Evolutionary conservation across 1,140 invertebrate genomes (phyloP).

Genomic region (Hetaerina americana): DNA sequence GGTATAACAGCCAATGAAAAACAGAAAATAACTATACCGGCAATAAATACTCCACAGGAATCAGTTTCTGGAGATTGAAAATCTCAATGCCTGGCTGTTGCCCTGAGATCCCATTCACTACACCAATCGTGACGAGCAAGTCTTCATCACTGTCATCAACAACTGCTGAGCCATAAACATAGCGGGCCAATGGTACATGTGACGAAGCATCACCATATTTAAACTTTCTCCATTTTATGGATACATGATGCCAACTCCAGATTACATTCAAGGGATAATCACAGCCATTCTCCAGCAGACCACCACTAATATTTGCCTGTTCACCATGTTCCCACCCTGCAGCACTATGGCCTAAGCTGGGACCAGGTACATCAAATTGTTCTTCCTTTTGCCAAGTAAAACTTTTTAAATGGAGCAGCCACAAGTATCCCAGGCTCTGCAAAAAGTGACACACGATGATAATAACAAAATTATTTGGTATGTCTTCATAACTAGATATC

Average conservation of each 20-base stretch:
- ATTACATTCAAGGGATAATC: constrained; percentile 21
- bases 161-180: constrained; percentile 27
- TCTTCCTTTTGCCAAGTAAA: not conserved
- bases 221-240: constrained; percentile 19
- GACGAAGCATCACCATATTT: constrained; percentile 15
- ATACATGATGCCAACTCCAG: constrained; percentile 21
- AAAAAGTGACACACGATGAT: no score
- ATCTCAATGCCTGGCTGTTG: constrained; percentile 28
- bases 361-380: constrained; percentile 8
- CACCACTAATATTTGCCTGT: constrained; percentile 27
- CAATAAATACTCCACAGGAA: constrained; percentile 26
- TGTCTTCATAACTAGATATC: no score
- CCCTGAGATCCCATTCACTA: constrained; percentile 23
- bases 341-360: constrained; percentile 27
- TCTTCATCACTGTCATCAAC: constrained; percentile 17
- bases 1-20: no score
- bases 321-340: constrained; percentile 15
- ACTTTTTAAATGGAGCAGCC: constrained; percentile 13
- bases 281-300: constrained; percentile 22
- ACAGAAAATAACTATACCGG: no score
- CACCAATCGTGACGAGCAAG: constrained; percentile 29
- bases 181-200: constrained; percentile 16
- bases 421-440: constrained; percentile 20
- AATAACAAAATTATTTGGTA: no score
- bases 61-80: constrained; percentile 24